Evolutionary conservation across 2,888 invertebrate species (phyloP).

Genomic region (Balanococcus diminutus): DNA sequence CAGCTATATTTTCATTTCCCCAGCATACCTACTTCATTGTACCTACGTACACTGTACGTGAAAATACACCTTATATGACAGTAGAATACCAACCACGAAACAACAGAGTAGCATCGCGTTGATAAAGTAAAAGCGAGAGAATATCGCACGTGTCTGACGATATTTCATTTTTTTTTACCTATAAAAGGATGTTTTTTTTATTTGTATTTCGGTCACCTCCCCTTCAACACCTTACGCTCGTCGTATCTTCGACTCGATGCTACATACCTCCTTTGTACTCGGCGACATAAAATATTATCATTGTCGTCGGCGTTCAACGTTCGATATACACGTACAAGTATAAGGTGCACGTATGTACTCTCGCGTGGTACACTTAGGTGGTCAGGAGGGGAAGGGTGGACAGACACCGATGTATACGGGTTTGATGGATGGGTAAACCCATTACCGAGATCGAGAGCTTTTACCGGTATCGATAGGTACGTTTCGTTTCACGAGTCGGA

Average conservation of each 20-base stretch:
- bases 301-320: not conserved
- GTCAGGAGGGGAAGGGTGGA: not conserved
- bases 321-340: not conserved
- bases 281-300: not conserved
- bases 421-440: not conserved
- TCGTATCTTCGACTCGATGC: not conserved
- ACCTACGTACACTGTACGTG: too few relatives aligned
- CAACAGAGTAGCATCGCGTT: not conserved
- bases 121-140: not conserved
- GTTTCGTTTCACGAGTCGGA: not conserved
- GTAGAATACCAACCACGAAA: not conserved
- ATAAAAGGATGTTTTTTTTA: not conserved
- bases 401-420: not conserved
- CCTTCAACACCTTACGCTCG: not conserved
- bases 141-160: not conserved
- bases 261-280: not conserved
- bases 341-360: too few relatives aligned
- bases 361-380: not conserved
- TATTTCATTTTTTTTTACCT: not conserved
- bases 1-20: too few relatives aligned
- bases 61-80: not conserved
- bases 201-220: not conserved
- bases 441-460: not conserved
- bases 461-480: not conserved
- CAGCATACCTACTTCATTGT: too few relatives aligned